Conservation (phyloP, 2,888 invertebrate genomes). For the Cheilosia impressa region DNA sequence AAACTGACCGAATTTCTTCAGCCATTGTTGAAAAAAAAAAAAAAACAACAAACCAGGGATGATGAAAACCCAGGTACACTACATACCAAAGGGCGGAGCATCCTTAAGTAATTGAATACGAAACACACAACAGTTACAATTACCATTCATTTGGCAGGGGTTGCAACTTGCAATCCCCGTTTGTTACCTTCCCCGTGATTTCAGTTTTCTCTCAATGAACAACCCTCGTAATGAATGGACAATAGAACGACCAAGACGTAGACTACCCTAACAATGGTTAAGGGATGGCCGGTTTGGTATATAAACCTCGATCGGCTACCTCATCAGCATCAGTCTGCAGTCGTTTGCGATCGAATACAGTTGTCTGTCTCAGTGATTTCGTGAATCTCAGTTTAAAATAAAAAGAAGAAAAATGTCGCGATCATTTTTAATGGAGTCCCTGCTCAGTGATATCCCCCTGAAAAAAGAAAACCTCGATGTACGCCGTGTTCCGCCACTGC, state of each 20-base stretch:
- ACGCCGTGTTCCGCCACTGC: constrained; percentile 81
- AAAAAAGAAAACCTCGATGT: constrained; percentile 79
- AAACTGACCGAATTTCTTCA: constrained; percentile 50
- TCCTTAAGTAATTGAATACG: constrained; percentile 72
- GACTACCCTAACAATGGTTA: constrained; percentile 9
- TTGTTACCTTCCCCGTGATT: constrained; percentile 57
- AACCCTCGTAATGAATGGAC: constrained; percentile 62
- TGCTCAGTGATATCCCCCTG: constrained; percentile 87
- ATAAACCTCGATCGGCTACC: constrained; percentile 68
- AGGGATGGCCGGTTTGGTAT: constrained; percentile 63
- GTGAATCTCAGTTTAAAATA: constrained; percentile 6
- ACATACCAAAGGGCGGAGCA: constrained; percentile 63
- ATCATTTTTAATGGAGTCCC: constrained; percentile 91
- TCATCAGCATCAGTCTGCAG: constrained; percentile 63
- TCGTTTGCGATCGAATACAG: constrained; percentile 68
- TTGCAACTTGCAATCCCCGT: constrained; percentile 42
- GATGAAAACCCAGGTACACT: constrained; percentile 34
- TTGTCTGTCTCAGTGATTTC: constrained; percentile 56
- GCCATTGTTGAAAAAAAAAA: constrained; percentile 41
- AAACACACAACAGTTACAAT: constrained; percentile 67
- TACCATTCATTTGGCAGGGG: constrained; percentile 67
- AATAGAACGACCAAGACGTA: constrained; percentile 32
- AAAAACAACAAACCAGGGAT: no score
- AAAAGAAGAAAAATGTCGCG: constrained; percentile 88
- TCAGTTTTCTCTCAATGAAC: constrained; percentile 49